phyloP scores from a whole-genome alignment of 2,113 vertebrate genomes.

The Ptilorrhoa leucosticta region DNA sequence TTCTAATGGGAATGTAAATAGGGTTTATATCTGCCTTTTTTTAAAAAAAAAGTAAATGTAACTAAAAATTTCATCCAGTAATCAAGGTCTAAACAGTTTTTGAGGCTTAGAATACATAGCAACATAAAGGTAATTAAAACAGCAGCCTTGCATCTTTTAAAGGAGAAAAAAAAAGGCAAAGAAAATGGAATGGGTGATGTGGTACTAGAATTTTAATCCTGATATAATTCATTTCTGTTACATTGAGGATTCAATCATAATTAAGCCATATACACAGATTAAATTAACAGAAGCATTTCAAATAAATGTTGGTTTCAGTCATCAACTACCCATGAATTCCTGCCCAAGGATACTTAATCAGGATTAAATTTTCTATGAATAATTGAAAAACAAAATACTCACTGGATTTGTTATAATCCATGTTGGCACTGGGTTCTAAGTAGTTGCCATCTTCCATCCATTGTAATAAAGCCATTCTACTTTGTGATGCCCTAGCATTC shows the following conservation, averaged over 20 bases:
- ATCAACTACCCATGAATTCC: constrained; percentile 81
- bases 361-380: constrained; percentile 87
- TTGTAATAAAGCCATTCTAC: constrained; percentile 75
- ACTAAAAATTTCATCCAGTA: constrained; percentile 15
- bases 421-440: constrained; percentile 78
- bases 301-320: constrained; percentile 79
- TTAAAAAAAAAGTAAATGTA: background rate
- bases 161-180: background rate
- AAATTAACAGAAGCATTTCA: constrained; percentile 84
- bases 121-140: constrained; percentile 56
- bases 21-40: background rate
- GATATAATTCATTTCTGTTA: constrained; percentile 79
- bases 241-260: constrained; percentile 77
- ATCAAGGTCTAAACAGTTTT: constrained; percentile 21
- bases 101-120: constrained; percentile 28
- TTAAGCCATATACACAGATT: constrained; percentile 82
- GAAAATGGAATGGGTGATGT: constrained; percentile 60
- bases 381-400: constrained; percentile 86
- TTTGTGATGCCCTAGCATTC: constrained; percentile 57
- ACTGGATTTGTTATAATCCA: constrained; percentile 82
- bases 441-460: constrained; percentile 77
- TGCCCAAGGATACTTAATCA: constrained; percentile 85
- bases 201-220: constrained; percentile 78
- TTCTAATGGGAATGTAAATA: constrained; percentile 39
- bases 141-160: constrained; percentile 53